These are phyloP conservation scores for Phalacrocorax pelagicus DNA, from an alignment of 2,113 vertebrate species.

Conservation along the genomic window DNA sequence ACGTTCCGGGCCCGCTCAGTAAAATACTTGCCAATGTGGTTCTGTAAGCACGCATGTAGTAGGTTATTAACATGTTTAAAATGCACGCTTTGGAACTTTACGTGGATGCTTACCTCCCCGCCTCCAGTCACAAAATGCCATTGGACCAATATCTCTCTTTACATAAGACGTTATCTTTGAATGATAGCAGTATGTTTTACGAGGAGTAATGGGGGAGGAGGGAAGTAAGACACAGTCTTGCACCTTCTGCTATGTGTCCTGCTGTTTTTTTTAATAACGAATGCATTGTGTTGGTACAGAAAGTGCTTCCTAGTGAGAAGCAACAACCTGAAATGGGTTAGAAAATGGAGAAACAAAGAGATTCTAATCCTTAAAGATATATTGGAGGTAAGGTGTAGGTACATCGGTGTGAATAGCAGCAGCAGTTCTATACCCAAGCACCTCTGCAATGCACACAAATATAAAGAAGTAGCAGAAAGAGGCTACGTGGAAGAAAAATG, in stretches of 20 bases:
- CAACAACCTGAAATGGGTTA: slow-evolving; percentile 1
- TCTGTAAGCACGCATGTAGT: fast-evolving
- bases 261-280: slow-evolving; percentile 10
- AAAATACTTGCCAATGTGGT: fast-evolving
- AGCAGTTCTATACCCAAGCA: neutral
- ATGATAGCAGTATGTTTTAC: neutral
- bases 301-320: slow-evolving; percentile 3
- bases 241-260: neutral
- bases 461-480: slow-evolving; percentile 55
- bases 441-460: neutral
- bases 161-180: fast-evolving
- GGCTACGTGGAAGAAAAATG: slow-evolving; percentile 43
- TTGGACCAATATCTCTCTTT: neutral
- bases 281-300: neutral
- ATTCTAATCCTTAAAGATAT: slow-evolving; percentile 20
- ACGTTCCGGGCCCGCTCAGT: fast-evolving
- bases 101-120: neutral
- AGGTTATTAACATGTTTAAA: neutral
- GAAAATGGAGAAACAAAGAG: slow-evolving; percentile 33
- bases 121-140: fast-evolving
- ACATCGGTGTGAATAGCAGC: neutral
- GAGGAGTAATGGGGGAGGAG: neutral
- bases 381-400: slow-evolving; percentile 16
- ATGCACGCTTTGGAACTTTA: neutral
- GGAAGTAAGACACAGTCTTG: neutral